Conservation (phyloP, 2,888 invertebrate genomes). For the Deilephila elpenor region DNA sequence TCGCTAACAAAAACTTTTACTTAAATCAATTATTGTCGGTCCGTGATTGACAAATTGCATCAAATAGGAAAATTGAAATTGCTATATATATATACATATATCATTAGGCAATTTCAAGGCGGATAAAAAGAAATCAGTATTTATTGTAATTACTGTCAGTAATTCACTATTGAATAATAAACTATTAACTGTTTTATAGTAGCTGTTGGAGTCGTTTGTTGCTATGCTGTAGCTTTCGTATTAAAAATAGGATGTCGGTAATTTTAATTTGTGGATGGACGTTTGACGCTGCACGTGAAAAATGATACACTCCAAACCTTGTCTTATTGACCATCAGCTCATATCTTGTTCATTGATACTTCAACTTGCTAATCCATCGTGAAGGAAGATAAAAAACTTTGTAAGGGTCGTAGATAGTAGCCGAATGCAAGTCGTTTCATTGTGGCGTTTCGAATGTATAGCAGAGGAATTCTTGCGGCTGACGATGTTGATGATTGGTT, state of each 20-base stretch:
- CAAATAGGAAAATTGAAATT: slow-evolving; percentile 5
- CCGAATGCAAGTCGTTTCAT: too few species aligned
- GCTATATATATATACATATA: background rate
- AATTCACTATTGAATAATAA: background rate
- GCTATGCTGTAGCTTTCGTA: background rate
- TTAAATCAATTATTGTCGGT: background rate
- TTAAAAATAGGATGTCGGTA: background rate
- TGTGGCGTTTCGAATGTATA: too few species aligned
- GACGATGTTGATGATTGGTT: too few species aligned
- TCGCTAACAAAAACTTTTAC: background rate
- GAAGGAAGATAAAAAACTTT: too few species aligned
- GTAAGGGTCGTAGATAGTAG: too few species aligned
- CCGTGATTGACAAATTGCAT: background rate
- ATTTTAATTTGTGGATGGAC: too few species aligned
- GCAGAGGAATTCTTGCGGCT: too few species aligned
- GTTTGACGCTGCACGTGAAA: too few species aligned
- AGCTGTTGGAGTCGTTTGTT: background rate
- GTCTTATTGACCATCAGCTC: too few species aligned
- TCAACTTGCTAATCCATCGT: too few species aligned
- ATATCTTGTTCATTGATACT: too few species aligned
- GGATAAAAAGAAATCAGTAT: background rate
- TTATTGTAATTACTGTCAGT: background rate
- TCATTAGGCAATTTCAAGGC: background rate
- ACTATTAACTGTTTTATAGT: background rate
- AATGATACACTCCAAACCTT: too few species aligned